Evolutionary conservation across 2,888 invertebrate species (phyloP), one percentile per base, ranked within the genome.

Genomic region (Cerceris rybyensis): DNA sequence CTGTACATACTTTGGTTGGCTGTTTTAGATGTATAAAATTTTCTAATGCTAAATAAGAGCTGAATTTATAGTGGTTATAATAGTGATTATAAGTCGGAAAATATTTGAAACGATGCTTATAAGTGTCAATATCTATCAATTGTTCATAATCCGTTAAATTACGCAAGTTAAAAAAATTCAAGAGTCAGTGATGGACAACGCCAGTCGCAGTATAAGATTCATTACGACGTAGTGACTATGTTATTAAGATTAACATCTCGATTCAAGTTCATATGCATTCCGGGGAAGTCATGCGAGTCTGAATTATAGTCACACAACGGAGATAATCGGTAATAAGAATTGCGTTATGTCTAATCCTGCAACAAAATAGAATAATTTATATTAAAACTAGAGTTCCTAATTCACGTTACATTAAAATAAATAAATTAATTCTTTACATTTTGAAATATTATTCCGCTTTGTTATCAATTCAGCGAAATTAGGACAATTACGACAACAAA

Each of bases 241-340:
- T 71, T 71, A 77, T 78, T 78, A 78, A 77, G 77, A 78, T 78
- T 14, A 17, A 58, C 78, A 77, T 78, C 78, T 67, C 9, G 9
- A 16, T 57, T 52, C 43, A 49, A 65, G 17, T 16, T 7, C n/a
- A 50, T 42, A 58, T 52, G 55, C 9, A 11, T 17, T 59, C 70
- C 43, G n/a, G 9, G 52, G 14, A 43, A 70, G 65, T 76, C 57
- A 75, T 61, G 69, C 41, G 52, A 65, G 14, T 64, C 17, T 7
- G 55, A 75, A 59, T 69, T 60, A 57, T 41, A 65, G 28, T 4
- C 59, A 28, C 64, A n/a, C 55, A 43, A 28, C 55, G 16, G 55
- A 61, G 17, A 41, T 42, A 69, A 65, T 66, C 70, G 50, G 14
- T 57, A 61, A 76, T 61, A 42, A 46, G 50, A 46, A 42, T 13